Conservation (phyloP, 2,113 vertebrate species). For the Nicator chloris region DNA sequence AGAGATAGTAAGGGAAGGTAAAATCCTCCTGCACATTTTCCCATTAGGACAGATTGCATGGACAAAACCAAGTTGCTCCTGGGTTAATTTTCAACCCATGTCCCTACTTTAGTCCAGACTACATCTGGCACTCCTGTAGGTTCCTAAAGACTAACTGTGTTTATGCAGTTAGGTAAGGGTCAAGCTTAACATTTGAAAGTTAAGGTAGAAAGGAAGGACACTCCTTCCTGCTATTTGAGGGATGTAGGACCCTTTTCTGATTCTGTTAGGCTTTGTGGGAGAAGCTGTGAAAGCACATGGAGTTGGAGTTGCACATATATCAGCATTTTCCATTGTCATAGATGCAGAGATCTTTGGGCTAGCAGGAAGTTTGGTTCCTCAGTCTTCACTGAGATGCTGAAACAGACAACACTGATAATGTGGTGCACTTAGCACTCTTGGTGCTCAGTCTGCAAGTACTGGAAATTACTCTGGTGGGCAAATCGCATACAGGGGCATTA, state of each 20-base stretch:
- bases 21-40: not conserved
- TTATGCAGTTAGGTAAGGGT: not conserved
- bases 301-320: not conserved
- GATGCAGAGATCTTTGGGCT: not conserved
- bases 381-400: not conserved
- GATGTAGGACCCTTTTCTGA: not conserved
- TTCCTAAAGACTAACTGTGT: not conserved
- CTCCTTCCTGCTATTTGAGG: not conserved
- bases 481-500: not conserved
- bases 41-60: not conserved
- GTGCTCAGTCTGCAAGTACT: not conserved
- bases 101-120: not conserved
- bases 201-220: not conserved
- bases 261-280: not conserved
- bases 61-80: not conserved
- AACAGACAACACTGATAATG: fast-evolving
- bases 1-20: not conserved
- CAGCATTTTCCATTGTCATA: not conserved
- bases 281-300: not conserved
- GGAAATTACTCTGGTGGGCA: not conserved
- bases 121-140: not conserved
- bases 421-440: not conserved
- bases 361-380: not conserved
- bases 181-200: not conserved
- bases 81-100: not conserved